Percentiles rank a stretch among this genome's conserved stretches.
These are phyloP conservation scores for Dolichomitus sp. DNA, from an alignment of 2,888 invertebrate genomes.

Conservation along the genomic window DNA sequence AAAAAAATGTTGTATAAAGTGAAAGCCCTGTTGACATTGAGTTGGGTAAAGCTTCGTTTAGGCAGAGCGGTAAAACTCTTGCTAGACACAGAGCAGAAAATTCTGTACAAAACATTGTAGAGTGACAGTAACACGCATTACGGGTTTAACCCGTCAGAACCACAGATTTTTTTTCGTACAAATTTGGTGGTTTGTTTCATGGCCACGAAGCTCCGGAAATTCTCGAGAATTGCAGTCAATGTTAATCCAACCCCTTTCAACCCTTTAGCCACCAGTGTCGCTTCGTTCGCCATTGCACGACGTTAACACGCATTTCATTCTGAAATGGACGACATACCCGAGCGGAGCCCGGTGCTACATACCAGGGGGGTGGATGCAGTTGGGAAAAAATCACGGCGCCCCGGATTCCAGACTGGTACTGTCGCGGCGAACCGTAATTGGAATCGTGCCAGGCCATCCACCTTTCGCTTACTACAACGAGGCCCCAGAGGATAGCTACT, in stretches of 20 bases:
- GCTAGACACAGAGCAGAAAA: background rate
- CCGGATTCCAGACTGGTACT: slow-evolving; percentile 64
- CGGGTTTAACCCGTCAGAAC: background rate
- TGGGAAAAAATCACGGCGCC: slow-evolving; percentile 56
- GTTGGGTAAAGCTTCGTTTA: background rate
- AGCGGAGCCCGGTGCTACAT: background rate
- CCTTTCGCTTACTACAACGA: slow-evolving; percentile 57
- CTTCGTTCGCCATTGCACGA: slow-evolving; percentile 13
- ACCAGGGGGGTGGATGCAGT: slow-evolving; percentile 6
- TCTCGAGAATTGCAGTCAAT: slow-evolving; percentile 45
- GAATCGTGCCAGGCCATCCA: slow-evolving; percentile 69
- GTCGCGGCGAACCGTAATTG: slow-evolving; percentile 68
- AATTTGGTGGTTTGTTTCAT: slow-evolving; percentile 1
- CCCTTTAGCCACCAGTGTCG: slow-evolving; percentile 3
- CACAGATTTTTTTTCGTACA: background rate
- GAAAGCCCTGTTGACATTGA: background rate
- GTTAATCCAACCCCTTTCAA: slow-evolving; percentile 14
- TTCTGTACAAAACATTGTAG: background rate
- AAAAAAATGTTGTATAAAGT: too few relatives aligned
- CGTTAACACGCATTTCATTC: slow-evolving; percentile 49
- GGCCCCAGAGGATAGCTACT: slow-evolving; percentile 7
- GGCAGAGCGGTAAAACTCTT: background rate
- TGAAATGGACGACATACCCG: slow-evolving; percentile 33
- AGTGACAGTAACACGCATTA: background rate
- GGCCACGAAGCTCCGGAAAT: slow-evolving; percentile 4